A percentile compares a stretch with the other conserved stretches of the same genome.
These are phyloP conservation scores for Esox niger DNA, from an alignment of 2,113 vertebrate genomes.

Conservation along the genomic window DNA sequence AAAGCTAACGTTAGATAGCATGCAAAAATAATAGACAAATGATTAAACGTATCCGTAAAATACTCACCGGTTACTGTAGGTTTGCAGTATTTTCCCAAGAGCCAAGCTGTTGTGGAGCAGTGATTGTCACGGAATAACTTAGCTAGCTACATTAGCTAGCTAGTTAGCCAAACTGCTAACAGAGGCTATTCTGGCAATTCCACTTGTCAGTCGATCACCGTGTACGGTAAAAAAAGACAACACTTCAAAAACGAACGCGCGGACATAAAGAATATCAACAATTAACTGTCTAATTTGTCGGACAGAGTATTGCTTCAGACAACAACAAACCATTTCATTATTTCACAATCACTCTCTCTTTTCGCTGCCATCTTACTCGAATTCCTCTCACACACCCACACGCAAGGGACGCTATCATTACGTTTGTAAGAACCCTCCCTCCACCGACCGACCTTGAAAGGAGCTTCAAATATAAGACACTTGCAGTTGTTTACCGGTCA, in stretches of 20 bases:
- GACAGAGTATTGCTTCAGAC: constrained; percentile 46
- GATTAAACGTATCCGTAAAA: no score
- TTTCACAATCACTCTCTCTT: constrained; percentile 50
- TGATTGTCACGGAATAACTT: constrained; percentile 7
- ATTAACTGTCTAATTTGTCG: constrained; percentile 32
- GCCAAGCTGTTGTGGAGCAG: background rate
- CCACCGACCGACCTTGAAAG: background rate
- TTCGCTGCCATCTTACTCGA: constrained; percentile 69
- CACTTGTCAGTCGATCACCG: constrained; percentile 53
- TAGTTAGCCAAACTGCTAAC: background rate
- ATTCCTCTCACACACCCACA: constrained; percentile 63
- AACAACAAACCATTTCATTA: constrained; percentile 55
- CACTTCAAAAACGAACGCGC: background rate
- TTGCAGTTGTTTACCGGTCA: background rate
- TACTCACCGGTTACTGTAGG: no score
- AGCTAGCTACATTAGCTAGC: constrained; percentile 1
- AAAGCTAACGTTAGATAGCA: no score
- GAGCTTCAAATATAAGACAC: background rate
- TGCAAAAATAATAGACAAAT: no score
- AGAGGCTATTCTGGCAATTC: constrained; percentile 23
- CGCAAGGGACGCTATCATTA: constrained; percentile 48
- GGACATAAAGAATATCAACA: constrained; percentile 9
- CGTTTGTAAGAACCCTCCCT: constrained; percentile 23
- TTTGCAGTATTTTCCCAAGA: no score
- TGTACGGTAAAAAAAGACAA: background rate